A percentile compares a stretch with the other conserved stretches of the same genome.
phyloP scores from a whole-genome alignment of 1,140 invertebrate genomes.

The Drosophila lacertosa region DNA sequence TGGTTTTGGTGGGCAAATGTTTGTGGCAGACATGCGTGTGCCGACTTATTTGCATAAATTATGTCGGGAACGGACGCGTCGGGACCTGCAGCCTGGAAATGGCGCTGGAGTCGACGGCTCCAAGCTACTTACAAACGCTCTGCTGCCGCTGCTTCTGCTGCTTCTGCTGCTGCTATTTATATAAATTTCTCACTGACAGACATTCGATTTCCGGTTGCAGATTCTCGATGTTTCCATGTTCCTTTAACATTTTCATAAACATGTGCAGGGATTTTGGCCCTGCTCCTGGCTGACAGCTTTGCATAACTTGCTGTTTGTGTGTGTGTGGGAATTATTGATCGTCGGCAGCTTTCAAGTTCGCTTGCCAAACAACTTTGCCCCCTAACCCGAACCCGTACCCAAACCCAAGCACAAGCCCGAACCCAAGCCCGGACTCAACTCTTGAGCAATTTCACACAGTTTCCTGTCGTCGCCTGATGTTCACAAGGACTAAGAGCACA shows the following conservation, averaged over 20 bases:
- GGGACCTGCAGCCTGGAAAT: neutral
- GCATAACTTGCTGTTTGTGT: too few species aligned
- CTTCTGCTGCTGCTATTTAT: conserved; percentile 45
- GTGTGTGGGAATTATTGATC: conserved; percentile 66
- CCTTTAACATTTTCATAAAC: conserved; percentile 76
- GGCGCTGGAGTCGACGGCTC: conserved; percentile 22
- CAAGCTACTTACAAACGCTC: conserved; percentile 37
- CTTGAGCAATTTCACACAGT: conserved; percentile 66
- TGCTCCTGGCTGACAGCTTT: conserved; percentile 51
- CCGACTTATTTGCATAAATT: conserved; percentile 75
- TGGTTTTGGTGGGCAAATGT: conserved; percentile 18
- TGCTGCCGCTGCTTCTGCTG: too few species aligned
- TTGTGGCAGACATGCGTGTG: conserved; percentile 40
- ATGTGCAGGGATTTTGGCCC: conserved; percentile 59
- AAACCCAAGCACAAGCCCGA: too few species aligned
- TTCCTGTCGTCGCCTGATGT: conserved; percentile 62
- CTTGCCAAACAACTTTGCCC: conserved; percentile 16
- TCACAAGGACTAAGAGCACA: conserved; percentile 50
- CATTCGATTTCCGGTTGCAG: conserved; percentile 71
- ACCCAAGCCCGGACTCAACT: neutral
- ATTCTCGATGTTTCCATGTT: conserved; percentile 42
- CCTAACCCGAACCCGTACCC: neutral
- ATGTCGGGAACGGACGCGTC: conserved; percentile 9
- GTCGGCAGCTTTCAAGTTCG: conserved; percentile 73
- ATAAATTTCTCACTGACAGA: conserved; percentile 70